Conservation (phyloP, 2,888 invertebrate genomes). For the Salpingus planirostris region DNA sequence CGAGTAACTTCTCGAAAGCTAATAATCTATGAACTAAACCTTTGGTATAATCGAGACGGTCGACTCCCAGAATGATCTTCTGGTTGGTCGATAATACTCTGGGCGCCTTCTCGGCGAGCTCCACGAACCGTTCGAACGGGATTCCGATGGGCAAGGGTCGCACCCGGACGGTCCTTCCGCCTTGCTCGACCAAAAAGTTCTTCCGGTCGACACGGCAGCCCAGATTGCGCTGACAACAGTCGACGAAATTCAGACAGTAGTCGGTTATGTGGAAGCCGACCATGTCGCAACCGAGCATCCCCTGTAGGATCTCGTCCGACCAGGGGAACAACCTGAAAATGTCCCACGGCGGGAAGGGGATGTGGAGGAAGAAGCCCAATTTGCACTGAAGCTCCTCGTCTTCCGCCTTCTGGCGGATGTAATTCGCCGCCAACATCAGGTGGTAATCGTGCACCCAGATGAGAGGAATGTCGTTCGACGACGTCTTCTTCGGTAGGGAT, state of each 20-base stretch:
- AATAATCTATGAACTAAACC: constrained; percentile 75
- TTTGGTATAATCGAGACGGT: constrained; percentile 85
- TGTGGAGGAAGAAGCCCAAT: constrained; percentile 88
- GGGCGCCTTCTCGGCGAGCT: constrained; percentile 62
- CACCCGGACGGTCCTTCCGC: constrained; percentile 75
- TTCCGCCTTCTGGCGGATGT: constrained; percentile 76
- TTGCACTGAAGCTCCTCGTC: constrained; percentile 69
- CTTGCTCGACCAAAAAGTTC: constrained; percentile 77
- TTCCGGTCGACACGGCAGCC: constrained; percentile 85
- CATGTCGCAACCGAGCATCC: constrained; percentile 87
- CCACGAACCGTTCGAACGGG: constrained; percentile 77
- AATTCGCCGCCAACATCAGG: constrained; percentile 84
- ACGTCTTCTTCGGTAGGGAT: constrained; percentile 43
- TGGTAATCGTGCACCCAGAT: constrained; percentile 95
- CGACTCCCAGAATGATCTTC: constrained; percentile 79
- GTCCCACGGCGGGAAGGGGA: constrained; percentile 93
- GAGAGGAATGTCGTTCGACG: constrained; percentile 53
- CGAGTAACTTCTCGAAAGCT: constrained; percentile 72
- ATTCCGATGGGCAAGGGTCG: constrained; percentile 83
- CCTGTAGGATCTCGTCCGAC: constrained; percentile 90
- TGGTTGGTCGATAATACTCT: constrained; percentile 60
- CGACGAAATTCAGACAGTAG: constrained; percentile 85
- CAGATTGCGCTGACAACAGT: constrained; percentile 78
- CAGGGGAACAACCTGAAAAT: constrained; percentile 84
- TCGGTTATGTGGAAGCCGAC: constrained; percentile 88